Conservation (phyloP, 2,797 vertebrate genomes). For the Coracias cyanogaster region DNA sequence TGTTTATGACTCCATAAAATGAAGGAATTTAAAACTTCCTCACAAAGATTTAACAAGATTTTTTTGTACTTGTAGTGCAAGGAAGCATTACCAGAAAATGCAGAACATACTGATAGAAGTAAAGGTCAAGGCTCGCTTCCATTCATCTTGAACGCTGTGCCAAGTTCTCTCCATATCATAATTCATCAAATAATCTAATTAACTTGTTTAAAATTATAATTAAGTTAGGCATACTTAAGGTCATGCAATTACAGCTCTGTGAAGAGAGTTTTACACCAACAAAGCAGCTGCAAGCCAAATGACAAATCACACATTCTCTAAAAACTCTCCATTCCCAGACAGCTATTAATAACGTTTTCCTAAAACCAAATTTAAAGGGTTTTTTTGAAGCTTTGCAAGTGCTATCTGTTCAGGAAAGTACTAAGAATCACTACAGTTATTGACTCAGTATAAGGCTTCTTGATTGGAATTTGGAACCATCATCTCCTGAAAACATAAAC, state of each 20-base stretch:
- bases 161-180: background rate
- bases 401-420: background rate
- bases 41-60: background rate
- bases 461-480: background rate
- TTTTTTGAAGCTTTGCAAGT: background rate
- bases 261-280: slow-evolving; percentile 49
- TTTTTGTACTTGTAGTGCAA: background rate
- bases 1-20: background rate
- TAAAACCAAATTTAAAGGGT: background rate
- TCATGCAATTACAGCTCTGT: slow-evolving; percentile 36
- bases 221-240: slow-evolving; percentile 47
- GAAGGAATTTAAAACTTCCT: background rate
- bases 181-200: slow-evolving; percentile 69
- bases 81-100: background rate
- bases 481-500: background rate
- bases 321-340: background rate
- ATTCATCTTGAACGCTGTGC: background rate
- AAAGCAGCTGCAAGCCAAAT: slow-evolving; percentile 43
- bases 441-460: background rate
- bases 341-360: slow-evolving; percentile 42
- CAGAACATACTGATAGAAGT: background rate
- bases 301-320: slow-evolving; percentile 46
- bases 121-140: slow-evolving; percentile 22
- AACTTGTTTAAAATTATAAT: slow-evolving; percentile 53
- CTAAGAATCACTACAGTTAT: background rate